Evolutionary conservation across 1,140 invertebrate species (phyloP).

Genomic region (Brachionus rubens): DNA sequence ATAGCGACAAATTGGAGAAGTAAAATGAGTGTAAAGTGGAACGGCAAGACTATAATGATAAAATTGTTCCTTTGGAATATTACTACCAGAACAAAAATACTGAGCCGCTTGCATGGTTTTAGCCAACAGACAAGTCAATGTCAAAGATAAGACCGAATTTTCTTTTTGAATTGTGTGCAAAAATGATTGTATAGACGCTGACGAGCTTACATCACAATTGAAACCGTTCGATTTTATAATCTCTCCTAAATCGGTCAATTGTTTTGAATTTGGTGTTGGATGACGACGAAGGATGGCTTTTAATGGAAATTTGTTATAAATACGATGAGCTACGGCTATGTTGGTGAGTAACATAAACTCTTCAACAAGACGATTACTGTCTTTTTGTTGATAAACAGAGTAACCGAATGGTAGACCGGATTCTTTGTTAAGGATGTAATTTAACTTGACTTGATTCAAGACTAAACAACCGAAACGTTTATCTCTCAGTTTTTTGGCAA

Average conservation of each 20-base stretch:
- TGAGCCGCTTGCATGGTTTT: conserved; percentile 75
- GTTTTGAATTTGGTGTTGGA: conserved; percentile 68
- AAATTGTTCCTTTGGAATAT: conserved; percentile 64
- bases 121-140: conserved; percentile 75
- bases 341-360: conserved; percentile 92
- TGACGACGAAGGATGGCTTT: conserved; percentile 76
- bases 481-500: conserved; percentile 61
- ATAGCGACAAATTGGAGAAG: conserved; percentile 88
- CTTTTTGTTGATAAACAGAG: conserved; percentile 60
- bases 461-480: conserved; percentile 74
- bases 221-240: conserved; percentile 61
- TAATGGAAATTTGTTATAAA: conserved; percentile 69
- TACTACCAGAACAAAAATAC: conserved; percentile 64
- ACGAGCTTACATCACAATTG: conserved; percentile 47
- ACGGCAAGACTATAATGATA: conserved; percentile 82
- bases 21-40: conserved; percentile 89
- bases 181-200: conserved; percentile 47
- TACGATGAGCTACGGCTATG: conserved; percentile 76
- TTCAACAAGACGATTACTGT: conserved; percentile 74
- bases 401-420: conserved; percentile 63
- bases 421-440: conserved; percentile 68
- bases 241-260: conserved; percentile 67
- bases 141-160: conserved; percentile 55
- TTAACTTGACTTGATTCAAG: conserved; percentile 74
- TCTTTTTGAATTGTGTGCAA: conserved; percentile 30